phyloP scores from a whole-genome alignment of 37 sponge, comb jelly and placozoan genomes.

The Oopsacas minuta region DNA sequence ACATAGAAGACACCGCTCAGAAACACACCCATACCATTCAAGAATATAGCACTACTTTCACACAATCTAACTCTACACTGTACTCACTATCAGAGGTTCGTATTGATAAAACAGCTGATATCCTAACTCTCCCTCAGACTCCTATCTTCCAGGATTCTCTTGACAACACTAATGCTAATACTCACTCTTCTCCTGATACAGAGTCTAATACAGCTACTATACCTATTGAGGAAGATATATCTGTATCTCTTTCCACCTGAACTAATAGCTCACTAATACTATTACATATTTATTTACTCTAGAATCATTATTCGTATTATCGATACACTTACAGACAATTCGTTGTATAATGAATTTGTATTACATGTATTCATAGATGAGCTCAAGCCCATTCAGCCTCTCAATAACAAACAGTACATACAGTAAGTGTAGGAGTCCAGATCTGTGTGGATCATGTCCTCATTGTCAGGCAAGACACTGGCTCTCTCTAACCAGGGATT shows the following conservation, averaged over 20 bases:
- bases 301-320: no score
- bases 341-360: no score
- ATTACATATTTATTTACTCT: no score
- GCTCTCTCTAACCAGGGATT: slow-evolving; percentile 5
- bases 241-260: neutral
- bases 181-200: neutral
- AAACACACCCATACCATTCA: no score
- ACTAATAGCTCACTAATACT: neutral
- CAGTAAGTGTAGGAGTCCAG: neutral
- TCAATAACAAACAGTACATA: neutral
- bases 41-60: neutral
- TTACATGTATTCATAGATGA: no score
- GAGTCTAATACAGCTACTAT: neutral
- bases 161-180: neutral
- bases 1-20: no score
- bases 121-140: neutral
- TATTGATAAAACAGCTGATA: neutral
- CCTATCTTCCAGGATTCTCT: slow-evolving; percentile 9
- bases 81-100: neutral
- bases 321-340: no score
- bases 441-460: neutral
- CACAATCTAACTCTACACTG: neutral
- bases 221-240: neutral
- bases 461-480: neutral
- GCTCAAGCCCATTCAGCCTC: neutral